These are phyloP conservation scores for Bombus vancouverensis DNA, from an alignment of 1,140 invertebrate genomes.

Conservation along the genomic window DNA sequence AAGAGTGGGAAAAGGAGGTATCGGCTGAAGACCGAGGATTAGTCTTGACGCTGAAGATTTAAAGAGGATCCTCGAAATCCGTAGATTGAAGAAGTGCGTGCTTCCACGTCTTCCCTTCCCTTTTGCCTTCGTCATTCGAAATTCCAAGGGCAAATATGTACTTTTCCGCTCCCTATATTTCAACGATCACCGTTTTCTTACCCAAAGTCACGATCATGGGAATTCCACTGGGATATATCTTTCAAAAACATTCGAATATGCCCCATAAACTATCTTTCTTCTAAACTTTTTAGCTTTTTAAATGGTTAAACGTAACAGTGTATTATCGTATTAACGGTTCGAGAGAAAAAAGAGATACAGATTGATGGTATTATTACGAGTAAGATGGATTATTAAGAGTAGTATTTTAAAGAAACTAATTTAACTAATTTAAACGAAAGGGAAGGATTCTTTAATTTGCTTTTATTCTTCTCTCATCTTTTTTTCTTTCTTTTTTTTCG, in stretches of 20 bases:
- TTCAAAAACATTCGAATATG: not conserved
- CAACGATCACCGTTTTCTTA: not conserved
- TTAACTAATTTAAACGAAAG: no score
- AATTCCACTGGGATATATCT: not conserved
- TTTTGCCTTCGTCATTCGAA: conserved; percentile 20
- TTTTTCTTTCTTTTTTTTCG: no score
- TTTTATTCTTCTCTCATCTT: no score
- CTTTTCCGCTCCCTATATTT: conserved; percentile 46
- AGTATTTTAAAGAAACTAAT: no score
- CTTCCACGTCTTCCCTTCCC: conserved; percentile 26
- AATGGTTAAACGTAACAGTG: not conserved
- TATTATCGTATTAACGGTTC: not conserved
- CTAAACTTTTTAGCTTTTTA: not conserved
- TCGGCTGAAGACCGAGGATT: conserved; percentile 37
- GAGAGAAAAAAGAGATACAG: not conserved
- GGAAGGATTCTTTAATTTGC: no score
- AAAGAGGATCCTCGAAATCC: conserved; percentile 58
- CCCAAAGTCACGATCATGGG: conserved; percentile 6
- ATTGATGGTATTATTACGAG: not conserved
- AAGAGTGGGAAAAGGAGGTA: conserved; percentile 7
- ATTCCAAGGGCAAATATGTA: conserved; percentile 66
- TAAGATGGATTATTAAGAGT: no score
- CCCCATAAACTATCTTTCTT: not conserved
- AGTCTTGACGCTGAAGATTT: conserved; percentile 60
- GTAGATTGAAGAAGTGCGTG: conserved; percentile 68